Conservation (phyloP, 2,888 invertebrate species). For the Zygogramma bicolorata region DNA sequence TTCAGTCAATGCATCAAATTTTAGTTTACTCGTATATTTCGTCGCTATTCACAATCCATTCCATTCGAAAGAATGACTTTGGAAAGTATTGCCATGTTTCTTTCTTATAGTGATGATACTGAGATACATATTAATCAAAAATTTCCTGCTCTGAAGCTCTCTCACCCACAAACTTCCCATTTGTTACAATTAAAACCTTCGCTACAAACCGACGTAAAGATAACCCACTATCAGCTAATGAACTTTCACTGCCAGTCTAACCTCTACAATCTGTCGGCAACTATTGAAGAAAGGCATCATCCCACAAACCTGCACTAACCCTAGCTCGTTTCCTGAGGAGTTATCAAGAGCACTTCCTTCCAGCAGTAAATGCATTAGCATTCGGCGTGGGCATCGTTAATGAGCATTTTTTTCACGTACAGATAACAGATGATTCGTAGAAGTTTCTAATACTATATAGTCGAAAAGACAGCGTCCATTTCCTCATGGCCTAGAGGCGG, state of each 20-base stretch:
- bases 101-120: too few relatives aligned
- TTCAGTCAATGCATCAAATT: too few relatives aligned
- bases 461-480: neutral
- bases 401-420: conserved; percentile 18
- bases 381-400: conserved; percentile 40
- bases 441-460: neutral
- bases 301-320: conserved; percentile 51
- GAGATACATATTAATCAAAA: too few relatives aligned
- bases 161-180: neutral
- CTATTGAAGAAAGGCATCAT: conserved; percentile 33
- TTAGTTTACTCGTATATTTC: too few relatives aligned
- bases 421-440: conserved; percentile 7
- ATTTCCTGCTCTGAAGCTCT: neutral
- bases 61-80: too few relatives aligned
- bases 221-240: conserved; percentile 29
- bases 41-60: too few relatives aligned
- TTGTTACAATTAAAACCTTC: conserved; percentile 1
- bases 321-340: conserved; percentile 46
- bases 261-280: conserved; percentile 40
- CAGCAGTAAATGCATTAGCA: conserved; percentile 44
- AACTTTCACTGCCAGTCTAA: conserved; percentile 25
- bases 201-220: conserved; percentile 20
- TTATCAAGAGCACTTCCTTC: conserved; percentile 51
- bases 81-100: too few relatives aligned
- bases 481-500: neutral